phyloP scores from a whole-genome alignment of 2,113 vertebrate species.

The Pluvialis apricaria region DNA sequence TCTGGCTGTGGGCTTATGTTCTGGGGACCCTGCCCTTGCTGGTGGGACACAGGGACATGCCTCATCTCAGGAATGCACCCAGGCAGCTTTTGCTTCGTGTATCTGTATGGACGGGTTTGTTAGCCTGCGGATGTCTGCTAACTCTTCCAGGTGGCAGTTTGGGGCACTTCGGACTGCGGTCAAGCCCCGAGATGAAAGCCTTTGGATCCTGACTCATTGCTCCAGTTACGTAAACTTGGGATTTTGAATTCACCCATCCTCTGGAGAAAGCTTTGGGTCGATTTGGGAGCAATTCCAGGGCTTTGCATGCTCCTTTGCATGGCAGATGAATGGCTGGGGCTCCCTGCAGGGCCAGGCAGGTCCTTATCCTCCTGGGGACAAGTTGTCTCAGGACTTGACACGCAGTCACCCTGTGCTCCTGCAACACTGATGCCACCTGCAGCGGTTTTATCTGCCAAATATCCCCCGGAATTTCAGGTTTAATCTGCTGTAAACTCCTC shows the following conservation, averaged over 20 bases:
- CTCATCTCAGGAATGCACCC: neutral
- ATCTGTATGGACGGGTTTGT: fast-evolving
- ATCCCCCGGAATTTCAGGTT: neutral
- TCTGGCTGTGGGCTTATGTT: neutral
- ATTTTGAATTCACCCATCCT: neutral
- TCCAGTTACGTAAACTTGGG: neutral
- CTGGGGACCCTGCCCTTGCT: neutral
- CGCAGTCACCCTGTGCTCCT: fast-evolving
- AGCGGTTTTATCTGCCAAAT: neutral
- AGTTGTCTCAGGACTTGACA: neutral
- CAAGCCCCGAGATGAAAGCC: neutral
- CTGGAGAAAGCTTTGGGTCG: neutral
- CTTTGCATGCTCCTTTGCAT: neutral
- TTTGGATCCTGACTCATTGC: neutral
- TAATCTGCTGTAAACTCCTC: neutral
- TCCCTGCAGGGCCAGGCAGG: neutral
- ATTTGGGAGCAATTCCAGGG: neutral
- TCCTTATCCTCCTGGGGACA: neutral
- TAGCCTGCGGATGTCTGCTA: neutral
- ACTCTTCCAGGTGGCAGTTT: neutral
- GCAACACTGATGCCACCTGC: neutral
- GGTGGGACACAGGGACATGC: neutral
- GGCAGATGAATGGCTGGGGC: neutral
- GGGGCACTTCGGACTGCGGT: fast-evolving
- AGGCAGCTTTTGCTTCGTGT: neutral